phyloP scores from a whole-genome alignment of 2,113 vertebrate species.

The Cebidichthys violaceus region DNA sequence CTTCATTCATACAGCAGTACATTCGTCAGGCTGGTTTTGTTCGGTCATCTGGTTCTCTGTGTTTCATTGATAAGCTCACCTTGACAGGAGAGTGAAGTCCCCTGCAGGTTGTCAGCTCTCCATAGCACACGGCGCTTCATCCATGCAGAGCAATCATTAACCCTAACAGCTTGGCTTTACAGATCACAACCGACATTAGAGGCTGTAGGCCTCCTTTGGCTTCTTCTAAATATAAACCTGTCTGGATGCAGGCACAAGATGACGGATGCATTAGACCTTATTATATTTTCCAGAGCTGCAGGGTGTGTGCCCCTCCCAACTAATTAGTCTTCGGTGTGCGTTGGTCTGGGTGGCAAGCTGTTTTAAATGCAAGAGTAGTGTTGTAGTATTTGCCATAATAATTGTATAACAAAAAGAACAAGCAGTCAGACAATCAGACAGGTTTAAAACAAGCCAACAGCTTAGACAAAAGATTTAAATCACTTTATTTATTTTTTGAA shows the following conservation, averaged over 20 bases:
- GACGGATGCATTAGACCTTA: constrained; percentile 7
- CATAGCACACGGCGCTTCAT: constrained; percentile 7
- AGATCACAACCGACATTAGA: constrained; percentile 3
- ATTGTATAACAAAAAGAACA: not conserved
- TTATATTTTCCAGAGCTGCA: constrained; percentile 49
- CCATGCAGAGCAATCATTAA: constrained; percentile 20
- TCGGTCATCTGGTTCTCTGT: constrained; percentile 15
- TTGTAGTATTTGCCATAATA: not conserved
- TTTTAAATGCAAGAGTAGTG: not conserved
- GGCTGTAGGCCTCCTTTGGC: constrained; percentile 9
- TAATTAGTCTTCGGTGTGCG: constrained; percentile 15
- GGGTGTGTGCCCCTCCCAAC: constrained; percentile 14
- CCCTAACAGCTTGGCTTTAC: not conserved
- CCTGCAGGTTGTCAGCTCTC: constrained; percentile 26
- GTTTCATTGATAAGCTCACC: not conserved
- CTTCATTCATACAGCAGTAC: not conserved
- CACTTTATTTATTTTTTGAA: no score
- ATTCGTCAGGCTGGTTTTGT: constrained; percentile 20
- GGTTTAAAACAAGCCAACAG: not conserved
- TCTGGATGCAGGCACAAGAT: constrained; percentile 11
- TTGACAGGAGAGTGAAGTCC: not conserved
- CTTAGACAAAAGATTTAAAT: not conserved
- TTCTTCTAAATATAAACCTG: constrained; percentile 46
- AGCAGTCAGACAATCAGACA: not conserved
- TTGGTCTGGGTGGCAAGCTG: not conserved